A percentile compares a stretch with the other conserved stretches of the same genome.
Evolutionary conservation across 2,797 vertebrate genomes (phyloP).

Genomic region (Peromyscus melanophrys): DNA sequence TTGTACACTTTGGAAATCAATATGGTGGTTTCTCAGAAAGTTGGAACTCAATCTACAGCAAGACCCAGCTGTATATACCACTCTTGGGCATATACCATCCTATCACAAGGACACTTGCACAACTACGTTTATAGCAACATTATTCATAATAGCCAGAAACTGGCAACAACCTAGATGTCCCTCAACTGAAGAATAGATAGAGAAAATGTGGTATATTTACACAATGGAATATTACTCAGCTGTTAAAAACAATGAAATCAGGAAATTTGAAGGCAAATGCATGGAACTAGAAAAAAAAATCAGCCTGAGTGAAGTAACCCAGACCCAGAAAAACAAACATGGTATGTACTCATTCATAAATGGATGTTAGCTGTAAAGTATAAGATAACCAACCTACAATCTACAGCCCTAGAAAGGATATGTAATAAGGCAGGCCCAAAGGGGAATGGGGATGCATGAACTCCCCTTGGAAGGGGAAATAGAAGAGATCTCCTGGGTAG

Average conservation of each 20-base stretch:
- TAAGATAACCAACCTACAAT: neutral
- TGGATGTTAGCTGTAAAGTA: neutral
- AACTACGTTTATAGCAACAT: neutral
- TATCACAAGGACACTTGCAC: neutral
- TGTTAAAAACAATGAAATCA: neutral
- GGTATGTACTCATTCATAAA: neutral
- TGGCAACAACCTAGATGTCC: too few relatives aligned
- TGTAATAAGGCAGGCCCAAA: neutral
- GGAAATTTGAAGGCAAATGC: neutral
- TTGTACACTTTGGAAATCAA: too few relatives aligned
- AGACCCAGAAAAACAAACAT: neutral
- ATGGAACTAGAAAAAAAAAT: neutral
- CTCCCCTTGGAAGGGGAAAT: neutral
- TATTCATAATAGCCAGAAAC: neutral
- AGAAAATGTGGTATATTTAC: neutral
- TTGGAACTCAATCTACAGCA: too few relatives aligned
- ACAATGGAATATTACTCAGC: neutral
- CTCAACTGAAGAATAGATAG: neutral
- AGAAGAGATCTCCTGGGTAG: neutral
- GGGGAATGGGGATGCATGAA: accelerated
- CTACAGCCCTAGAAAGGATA: neutral
- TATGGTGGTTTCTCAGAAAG: too few relatives aligned
- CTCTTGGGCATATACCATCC: too few relatives aligned
- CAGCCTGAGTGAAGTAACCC: neutral
- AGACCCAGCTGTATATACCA: too few relatives aligned